These are phyloP conservation scores for Thelaira solivaga DNA, from an alignment of 2,888 invertebrate species.

Conservation along the genomic window DNA sequence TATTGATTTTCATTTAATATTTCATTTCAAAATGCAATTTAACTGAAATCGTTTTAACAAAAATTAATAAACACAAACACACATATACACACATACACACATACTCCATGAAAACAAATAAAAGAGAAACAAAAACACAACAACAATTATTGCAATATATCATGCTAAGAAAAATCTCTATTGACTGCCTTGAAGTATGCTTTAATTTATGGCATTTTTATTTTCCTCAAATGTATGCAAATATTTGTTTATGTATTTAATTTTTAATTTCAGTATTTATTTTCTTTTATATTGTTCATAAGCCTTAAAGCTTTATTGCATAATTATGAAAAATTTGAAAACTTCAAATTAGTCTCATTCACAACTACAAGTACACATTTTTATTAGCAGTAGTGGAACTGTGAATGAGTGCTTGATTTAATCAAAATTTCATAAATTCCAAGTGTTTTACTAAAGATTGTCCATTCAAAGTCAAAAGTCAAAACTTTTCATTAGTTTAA, in stretches of 20 bases:
- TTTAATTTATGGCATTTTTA: conserved; percentile 36
- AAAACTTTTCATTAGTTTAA: background rate
- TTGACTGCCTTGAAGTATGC: conserved; percentile 31
- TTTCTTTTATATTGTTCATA: conserved; percentile 5
- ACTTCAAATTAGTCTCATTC: background rate
- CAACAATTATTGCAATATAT: background rate
- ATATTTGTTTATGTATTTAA: background rate
- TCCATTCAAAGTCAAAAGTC: too few relatives aligned
- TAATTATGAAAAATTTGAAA: conserved; percentile 11
- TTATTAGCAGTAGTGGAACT: background rate
- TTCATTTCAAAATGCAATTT: background rate
- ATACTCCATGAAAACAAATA: too few relatives aligned
- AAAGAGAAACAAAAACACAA: background rate
- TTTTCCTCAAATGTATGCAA: conserved; percentile 28
- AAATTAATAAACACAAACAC: too few relatives aligned
- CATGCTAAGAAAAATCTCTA: background rate
- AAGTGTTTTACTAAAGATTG: too few relatives aligned
- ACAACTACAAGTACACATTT: background rate
- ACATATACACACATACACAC: too few relatives aligned
- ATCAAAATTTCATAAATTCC: too few relatives aligned
- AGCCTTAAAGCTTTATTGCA: conserved; percentile 27
- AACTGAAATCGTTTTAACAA: too few relatives aligned
- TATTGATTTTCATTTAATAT: background rate
- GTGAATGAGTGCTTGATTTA: too few relatives aligned
- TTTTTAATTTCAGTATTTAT: conserved; percentile 20